phyloP scores from a whole-genome alignment of 2,888 invertebrate species.

The Cheilosia grossa region DNA sequence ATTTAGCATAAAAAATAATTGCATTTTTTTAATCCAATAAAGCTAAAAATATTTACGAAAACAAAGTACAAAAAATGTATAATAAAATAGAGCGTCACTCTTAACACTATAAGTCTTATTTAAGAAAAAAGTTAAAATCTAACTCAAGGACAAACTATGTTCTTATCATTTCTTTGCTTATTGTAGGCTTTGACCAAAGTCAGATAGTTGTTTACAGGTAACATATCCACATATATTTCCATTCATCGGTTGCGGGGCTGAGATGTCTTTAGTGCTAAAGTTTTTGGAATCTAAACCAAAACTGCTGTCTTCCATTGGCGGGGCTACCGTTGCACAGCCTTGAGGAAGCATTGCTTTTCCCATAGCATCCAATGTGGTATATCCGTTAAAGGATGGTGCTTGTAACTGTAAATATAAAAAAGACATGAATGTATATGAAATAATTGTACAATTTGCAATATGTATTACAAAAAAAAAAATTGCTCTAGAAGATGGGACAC shows the following conservation, averaged over 20 bases:
- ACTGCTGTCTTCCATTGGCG: conserved; percentile 29
- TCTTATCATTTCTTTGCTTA: conserved; percentile 32
- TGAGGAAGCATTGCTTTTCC: conserved; percentile 74
- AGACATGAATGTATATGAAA: too few species aligned
- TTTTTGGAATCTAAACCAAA: conserved; percentile 46
- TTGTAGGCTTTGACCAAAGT: conserved; percentile 77
- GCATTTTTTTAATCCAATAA: conserved; percentile 23
- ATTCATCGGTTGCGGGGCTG: conserved; percentile 49
- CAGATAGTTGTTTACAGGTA: conserved; percentile 79
- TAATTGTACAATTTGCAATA: background rate
- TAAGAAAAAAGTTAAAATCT: conserved; percentile 43
- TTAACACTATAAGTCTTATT: conserved; percentile 63
- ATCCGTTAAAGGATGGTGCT: conserved; percentile 69
- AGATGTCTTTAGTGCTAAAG: conserved; percentile 55
- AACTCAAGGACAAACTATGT: conserved; percentile 17
- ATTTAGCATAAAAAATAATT: conserved; percentile 23
- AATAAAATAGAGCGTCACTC: conserved; percentile 43
- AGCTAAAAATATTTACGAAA: conserved; percentile 44
- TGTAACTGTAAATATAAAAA: conserved; percentile 23
- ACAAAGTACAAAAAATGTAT: conserved; percentile 43
- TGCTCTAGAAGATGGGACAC: too few species aligned
- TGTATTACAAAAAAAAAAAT: too few species aligned
- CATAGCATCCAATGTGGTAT: conserved; percentile 77
- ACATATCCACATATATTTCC: conserved; percentile 79
- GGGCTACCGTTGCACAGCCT: conserved; percentile 6